Base-by-base conservation (phyloP, 2,888 invertebrate genomes). In the Fissipunctia ypsillon region DNA sequence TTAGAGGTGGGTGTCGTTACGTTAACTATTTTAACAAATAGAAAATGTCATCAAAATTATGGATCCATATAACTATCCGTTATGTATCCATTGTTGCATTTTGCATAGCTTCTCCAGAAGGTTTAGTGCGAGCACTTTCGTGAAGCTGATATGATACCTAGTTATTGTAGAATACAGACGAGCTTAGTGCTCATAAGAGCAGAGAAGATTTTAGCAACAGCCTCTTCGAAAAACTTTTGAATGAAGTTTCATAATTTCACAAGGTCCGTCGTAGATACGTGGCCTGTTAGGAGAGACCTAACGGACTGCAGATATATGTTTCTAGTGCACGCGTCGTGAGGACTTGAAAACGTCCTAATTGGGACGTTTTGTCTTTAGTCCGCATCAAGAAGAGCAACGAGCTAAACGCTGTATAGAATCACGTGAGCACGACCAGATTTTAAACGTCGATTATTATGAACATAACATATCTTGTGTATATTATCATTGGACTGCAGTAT, bases 1-100 rank as follows among this genome's bases (percentile, higher is more conserved):
- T 98, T 76, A 97, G 98, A 88, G 98, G 98, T 87, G 96, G 90
- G 89, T 43, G n/a, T 48, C 9, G 22, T 50, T n/a, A 50, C n/a
- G 48, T n/a, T 22, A 48, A 22, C 9, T 9, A 48, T 48, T 35
- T 35, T 48, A 48, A 22, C 48, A 9, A 54, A 54, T 16, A 19
- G 4, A 22, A 28, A 16, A 54, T 54, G 3, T 9, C 28, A 19
- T 9, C 54, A 48, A 48, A 10, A 48, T 48, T 6, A 19, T 45
- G 10, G 38, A 22, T 48, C 22, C 22, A 48, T 22, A 48, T 22
- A 45, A n/a, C n/a, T n/a, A n/a, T n/a, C n/a, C n/a, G n/a, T n/a
- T 4, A 35, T 35, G 0, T 48, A 48, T 48, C 22, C 22, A 9
- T 48, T 48, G 48, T 22, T 38, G 38, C 38, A 48, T 48, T 48